Evolutionary conservation across 92 coral and sea anemone genomes (phyloP).

Genomic region (Isaurus tuberculatus): DNA sequence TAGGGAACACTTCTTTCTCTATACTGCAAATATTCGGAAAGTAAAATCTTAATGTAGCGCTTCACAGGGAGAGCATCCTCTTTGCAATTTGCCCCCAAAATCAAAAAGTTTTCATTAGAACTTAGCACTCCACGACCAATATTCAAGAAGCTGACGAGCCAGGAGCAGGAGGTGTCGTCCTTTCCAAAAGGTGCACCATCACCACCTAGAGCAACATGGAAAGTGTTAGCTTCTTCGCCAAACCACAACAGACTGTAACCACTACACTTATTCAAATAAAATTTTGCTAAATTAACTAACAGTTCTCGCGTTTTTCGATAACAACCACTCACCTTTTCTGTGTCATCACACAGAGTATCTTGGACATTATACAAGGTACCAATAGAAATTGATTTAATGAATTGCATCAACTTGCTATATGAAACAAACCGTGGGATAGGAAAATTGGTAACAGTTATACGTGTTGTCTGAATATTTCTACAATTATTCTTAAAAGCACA

Average conservation of each 20-base stretch:
- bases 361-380: neutral
- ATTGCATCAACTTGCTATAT: neutral
- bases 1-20: slow-evolving; percentile 29
- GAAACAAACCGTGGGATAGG: neutral
- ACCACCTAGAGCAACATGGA: neutral
- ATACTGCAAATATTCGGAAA: slow-evolving; percentile 15
- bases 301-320: neutral
- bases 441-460: neutral
- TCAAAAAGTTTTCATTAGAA: neutral
- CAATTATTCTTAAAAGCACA: neutral
- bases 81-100: neutral
- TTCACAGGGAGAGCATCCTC: neutral
- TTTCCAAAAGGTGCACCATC: neutral
- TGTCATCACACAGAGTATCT: neutral
- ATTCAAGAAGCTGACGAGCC: neutral
- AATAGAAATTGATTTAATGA: neutral
- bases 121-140: neutral
- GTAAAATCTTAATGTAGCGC: neutral
- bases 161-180: neutral
- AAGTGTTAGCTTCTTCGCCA: neutral
- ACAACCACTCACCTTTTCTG: neutral
- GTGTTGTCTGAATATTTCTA: neutral
- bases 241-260: neutral
- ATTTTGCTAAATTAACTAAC: neutral
- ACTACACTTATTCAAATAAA: neutral